Base-by-base conservation (phyloP, 2,113 vertebrate genomes). In the Catharus minimus region DNA sequence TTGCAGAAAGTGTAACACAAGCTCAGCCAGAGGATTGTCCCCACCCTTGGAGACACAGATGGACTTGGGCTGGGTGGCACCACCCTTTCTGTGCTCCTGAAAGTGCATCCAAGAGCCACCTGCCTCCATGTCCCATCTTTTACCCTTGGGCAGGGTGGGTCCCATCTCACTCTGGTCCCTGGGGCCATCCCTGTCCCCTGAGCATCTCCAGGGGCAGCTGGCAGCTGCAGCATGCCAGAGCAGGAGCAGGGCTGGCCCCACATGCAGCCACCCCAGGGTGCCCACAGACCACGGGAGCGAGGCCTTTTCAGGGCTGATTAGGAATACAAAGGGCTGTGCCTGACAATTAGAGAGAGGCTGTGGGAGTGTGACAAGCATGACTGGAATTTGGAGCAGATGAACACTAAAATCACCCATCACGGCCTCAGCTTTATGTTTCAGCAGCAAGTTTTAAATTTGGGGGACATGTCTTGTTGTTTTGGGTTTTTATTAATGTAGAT, bases 371-470 rank as follows among this genome's bases (percentile, higher is more conserved):
- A 89, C 77, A 92, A 61, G 58, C 87, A 93, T 87, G 91, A 89
- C 85, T 89, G 91, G 95, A 94, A 96, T 96, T 66, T 89, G 93
- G 89, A 93, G 82, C 73, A 84, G 58, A 79, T 4, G 2, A 83
- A 57, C 58, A 20, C 53, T 69, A 66, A 83, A 88, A 90, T 78
- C 38, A 32, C 41, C 61, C 24, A 3, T 13, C 43, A 44, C 43
- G 43, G 69, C 24, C 46, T 66, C 28, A 14, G 64, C 36, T 88
- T 88, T 49, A 21, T 27, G 43, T 57, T 83, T 60, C 60, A 58
- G 52, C 43, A 41, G 36, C 27, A 73, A 52, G 32, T 77, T 85
- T 85, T 88, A 23, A 91, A 76, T 32, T 3, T 53, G 33, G 7
- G 28, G 32, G 14, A 21, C 0, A 5, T 4, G 18, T 24, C 49